These are phyloP conservation scores for Plodia interpunctella DNA, from an alignment of 1,140 invertebrate genomes.

Conservation along the genomic window DNA sequence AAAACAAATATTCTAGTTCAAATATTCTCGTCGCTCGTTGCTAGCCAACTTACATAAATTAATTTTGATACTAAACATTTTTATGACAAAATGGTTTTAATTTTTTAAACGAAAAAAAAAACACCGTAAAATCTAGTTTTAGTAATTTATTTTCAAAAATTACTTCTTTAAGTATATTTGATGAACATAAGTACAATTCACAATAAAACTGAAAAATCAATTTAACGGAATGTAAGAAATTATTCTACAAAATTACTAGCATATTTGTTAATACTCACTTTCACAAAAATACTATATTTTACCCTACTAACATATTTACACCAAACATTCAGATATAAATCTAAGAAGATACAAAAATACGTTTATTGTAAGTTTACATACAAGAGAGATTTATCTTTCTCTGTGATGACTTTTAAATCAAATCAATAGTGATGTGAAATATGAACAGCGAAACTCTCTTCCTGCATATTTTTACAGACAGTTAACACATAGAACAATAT, in stretches of 20 bases:
- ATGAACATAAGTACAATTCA: conserved; percentile 34
- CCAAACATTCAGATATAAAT: background rate
- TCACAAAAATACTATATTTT: background rate
- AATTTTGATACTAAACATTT: too few relatives aligned
- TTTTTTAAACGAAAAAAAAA: too few relatives aligned
- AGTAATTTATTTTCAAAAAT: conserved; percentile 19
- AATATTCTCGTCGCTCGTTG: too few relatives aligned
- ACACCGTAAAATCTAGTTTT: conserved; percentile 14
- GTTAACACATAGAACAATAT: too few relatives aligned
- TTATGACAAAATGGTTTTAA: too few relatives aligned
- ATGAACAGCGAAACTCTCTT: too few relatives aligned
- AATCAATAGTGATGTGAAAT: too few relatives aligned
- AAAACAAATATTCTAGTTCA: too few relatives aligned
- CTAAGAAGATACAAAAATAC: conserved; percentile 3
- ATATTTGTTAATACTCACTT: conserved; percentile 1
- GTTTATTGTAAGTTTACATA: background rate
- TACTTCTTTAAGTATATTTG: conserved; percentile 22
- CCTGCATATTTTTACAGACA: too few relatives aligned
- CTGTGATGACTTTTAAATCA: background rate
- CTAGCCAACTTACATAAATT: too few relatives aligned
- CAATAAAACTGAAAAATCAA: conserved; percentile 26
- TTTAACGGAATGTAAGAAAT: conserved; percentile 49
- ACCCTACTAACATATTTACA: background rate
- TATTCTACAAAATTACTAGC: conserved; percentile 12
- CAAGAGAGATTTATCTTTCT: background rate